Evolutionary conservation across 64 coral and sea anemone species (phyloP).

Genomic region (Montipora sp.): DNA sequence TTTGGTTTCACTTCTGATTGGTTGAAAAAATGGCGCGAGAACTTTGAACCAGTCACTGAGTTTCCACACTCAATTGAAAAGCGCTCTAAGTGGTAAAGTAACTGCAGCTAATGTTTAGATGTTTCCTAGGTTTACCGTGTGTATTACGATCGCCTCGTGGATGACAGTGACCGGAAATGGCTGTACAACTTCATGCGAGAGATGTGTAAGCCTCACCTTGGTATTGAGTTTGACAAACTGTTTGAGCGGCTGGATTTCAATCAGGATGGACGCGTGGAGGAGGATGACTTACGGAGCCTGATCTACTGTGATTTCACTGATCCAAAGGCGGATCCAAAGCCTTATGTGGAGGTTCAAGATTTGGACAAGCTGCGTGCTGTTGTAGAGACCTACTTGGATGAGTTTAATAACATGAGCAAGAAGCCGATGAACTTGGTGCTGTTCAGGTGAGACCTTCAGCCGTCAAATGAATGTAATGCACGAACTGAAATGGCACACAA

Average conservation of each 20-base stretch:
- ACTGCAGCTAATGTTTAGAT: not conserved
- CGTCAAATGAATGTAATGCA: no score
- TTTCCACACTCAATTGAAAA: no score
- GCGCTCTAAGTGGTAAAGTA: not conserved
- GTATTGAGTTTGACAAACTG: slow-evolving; percentile 89
- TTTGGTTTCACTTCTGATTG: no score
- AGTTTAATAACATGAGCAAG: slow-evolving; percentile 99
- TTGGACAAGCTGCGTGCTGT: slow-evolving; percentile 84
- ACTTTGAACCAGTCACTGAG: no score
- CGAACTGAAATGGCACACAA: no score
- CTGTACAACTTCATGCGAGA: slow-evolving; percentile 76
- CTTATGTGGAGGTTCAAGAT: slow-evolving; percentile 87
- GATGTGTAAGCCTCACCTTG: slow-evolving; percentile 73
- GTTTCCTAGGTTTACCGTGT: slow-evolving; percentile 91
- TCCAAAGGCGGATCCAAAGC: slow-evolving; percentile 90
- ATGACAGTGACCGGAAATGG: slow-evolving; percentile 88
- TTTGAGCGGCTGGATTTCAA: slow-evolving; percentile 85
- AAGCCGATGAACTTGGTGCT: slow-evolving; percentile 96
- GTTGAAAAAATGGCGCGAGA: no score
- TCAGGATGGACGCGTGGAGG: slow-evolving; percentile 81
- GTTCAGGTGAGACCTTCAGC: slow-evolving; percentile 69
- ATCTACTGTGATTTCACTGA: slow-evolving; percentile 97
- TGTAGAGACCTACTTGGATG: slow-evolving; percentile 91
- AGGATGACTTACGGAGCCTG: slow-evolving; percentile 93
- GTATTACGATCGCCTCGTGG: slow-evolving; percentile 97